Percentiles rank a stretch among this genome's conserved stretches.
Conservation (phyloP, 1,140 invertebrate species). For the Thrips palmi region DNA sequence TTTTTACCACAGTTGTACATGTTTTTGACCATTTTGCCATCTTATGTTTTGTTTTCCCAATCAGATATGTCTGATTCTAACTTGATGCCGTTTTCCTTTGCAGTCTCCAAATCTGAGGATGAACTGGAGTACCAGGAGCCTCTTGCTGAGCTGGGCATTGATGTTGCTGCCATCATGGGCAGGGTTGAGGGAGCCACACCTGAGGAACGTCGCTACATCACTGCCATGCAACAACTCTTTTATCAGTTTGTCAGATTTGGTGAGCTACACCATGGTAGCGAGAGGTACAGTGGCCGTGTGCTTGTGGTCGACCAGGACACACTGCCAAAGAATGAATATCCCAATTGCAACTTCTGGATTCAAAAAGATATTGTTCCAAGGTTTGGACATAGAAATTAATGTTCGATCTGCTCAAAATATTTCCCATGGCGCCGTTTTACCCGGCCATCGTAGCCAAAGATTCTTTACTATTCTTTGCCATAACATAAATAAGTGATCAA, state of each 20-base stretch:
- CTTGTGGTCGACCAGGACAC: slow-evolving; percentile 50
- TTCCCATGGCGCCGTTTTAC: no score
- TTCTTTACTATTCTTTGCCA: no score
- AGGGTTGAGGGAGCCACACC: slow-evolving; percentile 46
- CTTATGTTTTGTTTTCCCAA: not conserved
- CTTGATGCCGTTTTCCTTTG: not conserved
- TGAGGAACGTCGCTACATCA: slow-evolving; percentile 49
- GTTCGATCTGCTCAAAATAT: no score
- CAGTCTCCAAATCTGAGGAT: not conserved
- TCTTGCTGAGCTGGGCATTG: slow-evolving; percentile 40
- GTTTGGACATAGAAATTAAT: no score
- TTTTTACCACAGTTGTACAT: no score
- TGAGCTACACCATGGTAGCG: slow-evolving; percentile 30
- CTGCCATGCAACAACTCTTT: slow-evolving; percentile 62
- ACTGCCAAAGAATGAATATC: slow-evolving; percentile 35
- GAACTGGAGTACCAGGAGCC: slow-evolving; percentile 24
- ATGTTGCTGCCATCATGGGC: slow-evolving; percentile 59
- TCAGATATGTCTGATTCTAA: not conserved
- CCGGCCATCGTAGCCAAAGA: no score
- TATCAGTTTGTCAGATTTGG: slow-evolving; percentile 61
- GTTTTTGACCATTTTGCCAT: not conserved
- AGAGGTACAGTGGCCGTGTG: slow-evolving; percentile 15
- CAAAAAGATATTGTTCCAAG: slow-evolving; percentile 48
- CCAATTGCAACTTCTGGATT: slow-evolving; percentile 57
- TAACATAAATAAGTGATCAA: no score